Evolutionary conservation across 23 tunicate genomes (phyloP), one percentile per base, ranked within the genome.

Genomic region (Aplidium turbinatum): DNA sequence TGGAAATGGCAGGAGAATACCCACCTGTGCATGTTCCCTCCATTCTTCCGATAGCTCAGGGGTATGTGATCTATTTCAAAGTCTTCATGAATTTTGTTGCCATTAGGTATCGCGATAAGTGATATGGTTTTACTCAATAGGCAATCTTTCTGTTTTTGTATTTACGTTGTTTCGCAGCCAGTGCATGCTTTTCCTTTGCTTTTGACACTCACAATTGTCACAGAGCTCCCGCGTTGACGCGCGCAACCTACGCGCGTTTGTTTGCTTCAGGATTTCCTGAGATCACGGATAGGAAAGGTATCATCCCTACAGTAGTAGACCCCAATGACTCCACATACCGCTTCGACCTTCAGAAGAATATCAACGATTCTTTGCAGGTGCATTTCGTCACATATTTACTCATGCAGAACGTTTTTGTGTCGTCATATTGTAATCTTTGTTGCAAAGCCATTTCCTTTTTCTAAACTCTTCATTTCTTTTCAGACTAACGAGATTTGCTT

Each of bases 1-100:
- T 86, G n/a, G 93, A 86, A 45, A 71, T 64, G 78, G 80, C 23
- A 18, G 93, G 78, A 28, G 71, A 72, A 32, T 33, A 31, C 7
- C 58, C 67, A 1, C 93, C 93, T 0, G 79, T 86, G 3, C 93
- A 86, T 63, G 85, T 85, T 19, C 93, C 89, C 32, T 82, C 89
- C 4, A 75, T 83, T 28, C 48, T 66, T 34, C 89, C 89, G 4
- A 45, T 83, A 0, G 82, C 75, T 26, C 89, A 83, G 30, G 76
- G 82, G 89, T 83, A 35, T 5, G 39, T 6, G 30, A 30, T 4
- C 23, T 21, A 4, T 42, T 5, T 68, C 13, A 27, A 61, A 25
- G 62, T 55, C 24, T 55, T 23, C 24, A 11, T 19, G 20, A 13
- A 22, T 20, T 56, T 56, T 56, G 25, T 22, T 13, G 21, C 16